Evolutionary conservation across 2,888 invertebrate species (phyloP), one percentile per base, ranked within the genome.

Genomic region (Drosophila maculinotata): DNA sequence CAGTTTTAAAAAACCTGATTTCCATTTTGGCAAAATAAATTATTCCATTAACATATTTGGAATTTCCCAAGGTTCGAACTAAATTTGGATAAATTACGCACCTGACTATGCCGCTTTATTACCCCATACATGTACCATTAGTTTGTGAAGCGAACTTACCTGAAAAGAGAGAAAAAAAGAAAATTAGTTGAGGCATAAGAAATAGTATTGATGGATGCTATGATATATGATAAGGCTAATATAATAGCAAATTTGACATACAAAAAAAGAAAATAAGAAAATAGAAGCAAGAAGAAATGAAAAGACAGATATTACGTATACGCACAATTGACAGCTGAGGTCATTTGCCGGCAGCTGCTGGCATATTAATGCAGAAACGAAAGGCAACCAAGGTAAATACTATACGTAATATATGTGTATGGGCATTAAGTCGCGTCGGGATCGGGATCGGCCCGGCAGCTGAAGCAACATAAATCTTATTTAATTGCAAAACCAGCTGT

Each of bases 401-500:
- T 36, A 54, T 41, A 60, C 49, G 23, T 14, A 17, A 33, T 47
- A 45, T 36, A 9, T 56, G 15, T 25, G 28, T 36, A 33, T 17
- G 36, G 52, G 57, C 56, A 38, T 51, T 54, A 64, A 59, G 62
- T 23, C 30, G 25, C 47, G 17, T n/a, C n/a, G n/a, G n/a, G n/a
- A n/a, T n/a, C n/a, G n/a, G 17, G 39, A 48, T 49, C 36, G 25
- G 25, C 25, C 9, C 42, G 47, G 63, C 63, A 54, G 69, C 67
- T 65, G 65, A 59, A 54, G 54, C 66, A 42, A 71, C 70, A 83
- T 83, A 83, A 83, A 83, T 87, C 84, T 87, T 87, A 87, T 83
- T 84, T 83, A 83, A 83, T 83, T 83, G 79, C 81, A 87, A 87
- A 73, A 75, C 79, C 79, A 87, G 69, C 79, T 83, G 87, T 84